phyloP scores from a whole-genome alignment of 1,140 invertebrate genomes.

The Triops cancriformis region DNA sequence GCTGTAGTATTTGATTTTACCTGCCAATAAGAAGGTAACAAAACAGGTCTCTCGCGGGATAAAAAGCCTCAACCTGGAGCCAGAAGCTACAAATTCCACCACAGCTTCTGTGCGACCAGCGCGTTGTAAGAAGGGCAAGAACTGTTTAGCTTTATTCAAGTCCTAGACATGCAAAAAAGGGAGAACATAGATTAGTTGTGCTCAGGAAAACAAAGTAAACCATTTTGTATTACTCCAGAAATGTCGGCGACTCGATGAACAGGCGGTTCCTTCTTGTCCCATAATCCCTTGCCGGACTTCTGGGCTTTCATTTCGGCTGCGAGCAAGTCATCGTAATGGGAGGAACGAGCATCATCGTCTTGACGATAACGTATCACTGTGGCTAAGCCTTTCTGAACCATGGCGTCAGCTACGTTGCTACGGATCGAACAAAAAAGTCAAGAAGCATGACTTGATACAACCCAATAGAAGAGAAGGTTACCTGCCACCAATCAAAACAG shows the following conservation, averaged over 20 bases:
- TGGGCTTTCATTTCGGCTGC: constrained; percentile 86
- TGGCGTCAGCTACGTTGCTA: constrained; percentile 81
- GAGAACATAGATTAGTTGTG: constrained; percentile 14
- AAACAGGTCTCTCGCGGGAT: constrained; percentile 91
- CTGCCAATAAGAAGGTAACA: constrained; percentile 85
- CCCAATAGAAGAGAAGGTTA: constrained; percentile 42
- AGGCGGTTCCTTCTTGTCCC: constrained; percentile 75
- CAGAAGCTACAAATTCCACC: constrained; percentile 92
- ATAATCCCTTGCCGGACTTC: constrained; percentile 72
- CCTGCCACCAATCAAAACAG: constrained; percentile 72
- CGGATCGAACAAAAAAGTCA: neutral
- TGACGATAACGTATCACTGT: constrained; percentile 85
- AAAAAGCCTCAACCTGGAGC: constrained; percentile 82
- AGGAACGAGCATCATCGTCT: constrained; percentile 92
- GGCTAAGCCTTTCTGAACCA: constrained; percentile 85
- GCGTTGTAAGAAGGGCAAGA: constrained; percentile 81
- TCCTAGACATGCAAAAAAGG: constrained; percentile 44
- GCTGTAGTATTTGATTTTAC: constrained; percentile 36
- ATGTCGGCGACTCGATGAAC: constrained; percentile 79
- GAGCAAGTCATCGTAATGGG: constrained; percentile 85
- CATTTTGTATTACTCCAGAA: constrained; percentile 48
- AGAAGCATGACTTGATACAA: neutral
- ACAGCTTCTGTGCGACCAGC: constrained; percentile 74
- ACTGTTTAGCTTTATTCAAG: constrained; percentile 77
- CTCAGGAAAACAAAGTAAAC: neutral